phyloP scores from a whole-genome alignment of 2,113 vertebrate species.

The Silurus asotus region DNA sequence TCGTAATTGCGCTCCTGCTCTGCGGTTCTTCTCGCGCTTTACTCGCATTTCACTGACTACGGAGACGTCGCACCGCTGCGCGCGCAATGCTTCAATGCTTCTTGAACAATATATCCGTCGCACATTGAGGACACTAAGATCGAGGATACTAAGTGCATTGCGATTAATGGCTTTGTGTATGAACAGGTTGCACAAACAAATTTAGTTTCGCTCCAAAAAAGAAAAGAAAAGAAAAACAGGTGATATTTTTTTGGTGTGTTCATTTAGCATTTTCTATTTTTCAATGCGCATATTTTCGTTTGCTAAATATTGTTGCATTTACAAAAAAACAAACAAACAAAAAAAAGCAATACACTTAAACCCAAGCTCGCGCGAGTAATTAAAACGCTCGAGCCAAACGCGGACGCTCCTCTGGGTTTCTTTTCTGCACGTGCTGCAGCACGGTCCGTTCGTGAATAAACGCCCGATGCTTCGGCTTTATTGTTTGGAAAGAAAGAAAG shows the following conservation, averaged over 20 bases:
- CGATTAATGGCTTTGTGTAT: background rate
- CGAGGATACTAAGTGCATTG: background rate
- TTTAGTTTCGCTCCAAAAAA: background rate
- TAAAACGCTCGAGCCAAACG: slow-evolving; percentile 32
- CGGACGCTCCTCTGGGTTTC: slow-evolving; percentile 29
- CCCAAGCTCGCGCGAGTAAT: slow-evolving; percentile 24
- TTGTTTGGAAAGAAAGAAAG: slow-evolving; percentile 20
- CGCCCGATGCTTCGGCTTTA: slow-evolving; percentile 29
- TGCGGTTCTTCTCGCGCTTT: background rate
- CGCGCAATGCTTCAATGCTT: background rate
- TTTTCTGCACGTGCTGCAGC: slow-evolving; percentile 44
- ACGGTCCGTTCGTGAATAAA: slow-evolving; percentile 26
- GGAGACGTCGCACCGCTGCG: background rate
- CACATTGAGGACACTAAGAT: background rate
- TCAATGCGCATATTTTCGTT: slow-evolving; percentile 6
- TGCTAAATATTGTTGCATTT: slow-evolving; percentile 22
- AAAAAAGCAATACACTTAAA: background rate
- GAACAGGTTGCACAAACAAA: background rate
- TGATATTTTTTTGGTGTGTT: background rate
- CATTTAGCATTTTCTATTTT: background rate
- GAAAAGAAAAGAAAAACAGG: background rate
- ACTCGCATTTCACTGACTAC: too few relatives aligned
- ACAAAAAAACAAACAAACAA: background rate
- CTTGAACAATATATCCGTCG: background rate
- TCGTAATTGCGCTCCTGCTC: background rate